Conservation (phyloP, 35 echinoderm and acorn worm genomes). For the Acanthaster planci region DNA sequence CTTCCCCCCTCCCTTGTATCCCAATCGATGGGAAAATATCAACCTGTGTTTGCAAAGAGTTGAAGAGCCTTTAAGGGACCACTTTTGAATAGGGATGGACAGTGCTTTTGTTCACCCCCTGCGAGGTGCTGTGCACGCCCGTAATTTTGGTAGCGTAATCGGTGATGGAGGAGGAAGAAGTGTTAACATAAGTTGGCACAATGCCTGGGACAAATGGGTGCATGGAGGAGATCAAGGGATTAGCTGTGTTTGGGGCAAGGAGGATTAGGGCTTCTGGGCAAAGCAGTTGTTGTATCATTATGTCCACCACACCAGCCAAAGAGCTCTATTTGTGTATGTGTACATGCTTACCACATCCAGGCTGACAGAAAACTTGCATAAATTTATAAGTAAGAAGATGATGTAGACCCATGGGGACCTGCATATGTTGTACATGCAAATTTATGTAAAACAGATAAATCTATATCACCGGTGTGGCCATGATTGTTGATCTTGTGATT, state of each 20-base stretch:
- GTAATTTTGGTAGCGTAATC: not conserved
- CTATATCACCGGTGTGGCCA: too few relatives aligned
- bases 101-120: not conserved
- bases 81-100: not conserved
- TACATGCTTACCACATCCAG: too few relatives aligned
- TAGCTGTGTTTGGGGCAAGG: conserved; percentile 16
- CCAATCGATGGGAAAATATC: conserved; percentile 3
- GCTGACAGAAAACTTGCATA: too few relatives aligned
- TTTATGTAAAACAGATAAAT: too few relatives aligned
- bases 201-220: conserved; percentile 7
- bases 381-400: too few relatives aligned
- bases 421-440: too few relatives aligned
- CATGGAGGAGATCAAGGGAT: conserved; percentile 7
- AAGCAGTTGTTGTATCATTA: conserved; percentile 19
- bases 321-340: too few relatives aligned
- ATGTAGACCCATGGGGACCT: too few relatives aligned
- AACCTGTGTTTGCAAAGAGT: not conserved
- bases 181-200: conserved; percentile 18
- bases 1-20: not conserved
- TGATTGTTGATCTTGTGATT: too few relatives aligned
- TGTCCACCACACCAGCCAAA: not conserved
- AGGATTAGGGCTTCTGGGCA: conserved; percentile 20
- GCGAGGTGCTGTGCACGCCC: not conserved
- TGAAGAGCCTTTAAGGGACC: not conserved
- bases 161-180: not conserved